phyloP scores from a whole-genome alignment of 2,797 vertebrate genomes.

The Urocyon cinereoargenteus region DNA sequence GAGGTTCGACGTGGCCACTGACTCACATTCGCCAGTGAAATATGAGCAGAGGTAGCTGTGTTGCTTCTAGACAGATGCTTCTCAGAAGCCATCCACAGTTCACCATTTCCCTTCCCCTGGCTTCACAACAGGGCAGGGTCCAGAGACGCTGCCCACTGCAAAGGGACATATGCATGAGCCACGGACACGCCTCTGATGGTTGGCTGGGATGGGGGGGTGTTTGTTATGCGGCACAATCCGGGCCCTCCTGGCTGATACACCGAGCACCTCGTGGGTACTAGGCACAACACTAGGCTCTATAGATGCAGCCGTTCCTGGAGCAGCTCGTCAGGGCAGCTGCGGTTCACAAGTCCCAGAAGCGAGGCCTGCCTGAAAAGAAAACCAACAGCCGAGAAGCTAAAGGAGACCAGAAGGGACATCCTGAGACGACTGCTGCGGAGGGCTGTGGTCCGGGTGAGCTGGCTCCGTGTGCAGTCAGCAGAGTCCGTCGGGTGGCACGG shows the following conservation, averaged over 20 bases:
- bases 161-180: not conserved
- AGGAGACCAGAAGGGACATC: no score
- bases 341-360: rapidly evolving
- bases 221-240: rapidly evolving
- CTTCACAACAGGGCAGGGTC: no score
- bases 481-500: rapidly evolving
- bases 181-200: not conserved
- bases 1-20: not conserved
- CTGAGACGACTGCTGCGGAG: no score
- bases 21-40: rapidly evolving
- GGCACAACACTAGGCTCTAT: not conserved
- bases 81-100: rapidly evolving
- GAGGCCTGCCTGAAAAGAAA: not conserved
- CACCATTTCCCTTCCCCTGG: not conserved
- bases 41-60: not conserved
- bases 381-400: no score
- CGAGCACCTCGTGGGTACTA: not conserved
- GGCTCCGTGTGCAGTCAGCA: rapidly evolving
- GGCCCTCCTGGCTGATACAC: not conserved
- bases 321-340: not conserved
- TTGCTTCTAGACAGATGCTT: not conserved
- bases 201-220: rapidly evolving
- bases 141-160: no score
- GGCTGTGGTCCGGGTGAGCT: rapidly evolving
- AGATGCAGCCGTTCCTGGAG: not conserved